Percentiles rank a stretch among this genome's conserved stretches.
These are phyloP conservation scores for Monoplex corrugatus DNA, from an alignment of 2,888 invertebrate species.

Conservation along the genomic window DNA sequence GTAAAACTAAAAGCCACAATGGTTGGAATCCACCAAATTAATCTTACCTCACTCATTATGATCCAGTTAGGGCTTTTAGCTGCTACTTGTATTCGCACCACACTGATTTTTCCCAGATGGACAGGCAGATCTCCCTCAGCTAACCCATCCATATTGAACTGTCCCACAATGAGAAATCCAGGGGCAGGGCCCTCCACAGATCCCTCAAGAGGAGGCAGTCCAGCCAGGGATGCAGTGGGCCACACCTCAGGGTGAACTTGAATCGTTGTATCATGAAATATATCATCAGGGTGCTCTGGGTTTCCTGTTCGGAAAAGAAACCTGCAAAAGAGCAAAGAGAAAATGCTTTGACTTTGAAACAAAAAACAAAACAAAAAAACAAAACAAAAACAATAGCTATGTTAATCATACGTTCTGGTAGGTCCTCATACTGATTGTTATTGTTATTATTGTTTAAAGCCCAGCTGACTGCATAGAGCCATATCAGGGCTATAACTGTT, in stretches of 20 bases:
- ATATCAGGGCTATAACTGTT: no score
- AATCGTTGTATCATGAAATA: slow-evolving; percentile 92
- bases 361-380: no score
- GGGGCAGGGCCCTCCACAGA: slow-evolving; percentile 84
- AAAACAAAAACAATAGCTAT: no score
- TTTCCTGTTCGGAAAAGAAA: slow-evolving; percentile 88
- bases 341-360: no score
- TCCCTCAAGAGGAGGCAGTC: slow-evolving; percentile 55
- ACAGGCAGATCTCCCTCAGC: slow-evolving; percentile 88
- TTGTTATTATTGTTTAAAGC: no score
- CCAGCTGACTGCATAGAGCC: no score
- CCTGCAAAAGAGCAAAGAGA: slow-evolving; percentile 63
- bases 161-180: slow-evolving; percentile 87
- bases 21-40: neutral
- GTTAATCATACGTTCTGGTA: no score
- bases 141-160: slow-evolving; percentile 91
- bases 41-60: slow-evolving; percentile 92
- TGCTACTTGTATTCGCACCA: slow-evolving; percentile 90
- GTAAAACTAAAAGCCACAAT: no score
- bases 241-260: slow-evolving; percentile 86
- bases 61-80: slow-evolving; percentile 93
- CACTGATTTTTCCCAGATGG: slow-evolving; percentile 87
- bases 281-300: slow-evolving; percentile 93
- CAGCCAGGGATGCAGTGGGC: slow-evolving; percentile 6
- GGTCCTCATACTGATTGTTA: no score